Evolutionary conservation across 2,797 vertebrate genomes (phyloP).

Genomic region (Hirundo rustica): DNA sequence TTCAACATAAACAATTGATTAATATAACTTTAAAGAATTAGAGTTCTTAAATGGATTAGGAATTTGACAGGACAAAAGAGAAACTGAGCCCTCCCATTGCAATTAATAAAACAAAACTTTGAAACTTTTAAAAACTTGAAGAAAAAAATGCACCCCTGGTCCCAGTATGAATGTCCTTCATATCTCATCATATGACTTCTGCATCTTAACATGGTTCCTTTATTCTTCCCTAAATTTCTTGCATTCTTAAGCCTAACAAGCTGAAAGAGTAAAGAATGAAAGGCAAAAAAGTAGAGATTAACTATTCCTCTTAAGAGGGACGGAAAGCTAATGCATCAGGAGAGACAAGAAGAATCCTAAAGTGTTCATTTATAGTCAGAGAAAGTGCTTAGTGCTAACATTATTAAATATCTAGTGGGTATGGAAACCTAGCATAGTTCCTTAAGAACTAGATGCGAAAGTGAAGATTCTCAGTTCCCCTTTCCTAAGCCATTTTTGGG

Average conservation of each 20-base stretch:
- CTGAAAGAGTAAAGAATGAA: neutral
- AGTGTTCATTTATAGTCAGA: neutral
- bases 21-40: neutral
- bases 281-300: neutral
- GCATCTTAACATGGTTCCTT: neutral
- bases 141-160: neutral
- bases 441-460: neutral
- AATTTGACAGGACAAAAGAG: neutral
- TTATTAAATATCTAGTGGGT: neutral
- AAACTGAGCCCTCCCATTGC: neutral
- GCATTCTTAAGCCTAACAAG: neutral
- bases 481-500: neutral
- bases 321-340: neutral
- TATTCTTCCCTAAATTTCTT: neutral
- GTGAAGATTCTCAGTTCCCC: neutral
- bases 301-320: neutral
- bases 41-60: neutral
- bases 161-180: neutral
- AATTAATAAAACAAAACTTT: neutral
- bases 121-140: neutral
- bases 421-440: neutral
- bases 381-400: neutral
- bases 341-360: neutral
- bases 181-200: neutral
- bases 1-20: neutral